A percentile compares a stretch with the other conserved stretches of the same genome.
Conservation (phyloP, 1,140 invertebrate species). For the Drosophila pseudoobscura region DNA sequence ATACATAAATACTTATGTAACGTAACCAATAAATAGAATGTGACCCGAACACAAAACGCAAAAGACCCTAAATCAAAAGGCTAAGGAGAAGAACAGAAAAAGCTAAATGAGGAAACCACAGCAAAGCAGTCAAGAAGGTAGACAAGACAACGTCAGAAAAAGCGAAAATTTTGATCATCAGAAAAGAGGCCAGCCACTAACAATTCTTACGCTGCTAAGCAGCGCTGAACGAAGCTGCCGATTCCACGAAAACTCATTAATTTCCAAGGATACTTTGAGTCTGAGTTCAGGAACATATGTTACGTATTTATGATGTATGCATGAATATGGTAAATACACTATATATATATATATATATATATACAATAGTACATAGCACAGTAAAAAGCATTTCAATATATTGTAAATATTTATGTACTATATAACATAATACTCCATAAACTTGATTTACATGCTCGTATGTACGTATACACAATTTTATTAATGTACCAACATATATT, state of each 20-base stretch:
- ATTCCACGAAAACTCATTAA: slow-evolving; percentile 72
- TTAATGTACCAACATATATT: neutral
- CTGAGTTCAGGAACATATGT: slow-evolving; percentile 2
- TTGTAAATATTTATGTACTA: neutral
- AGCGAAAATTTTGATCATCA: slow-evolving; percentile 28
- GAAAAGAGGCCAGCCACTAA: slow-evolving; percentile 1
- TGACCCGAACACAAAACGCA: slow-evolving; percentile 14
- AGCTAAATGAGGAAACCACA: slow-evolving; percentile 24
- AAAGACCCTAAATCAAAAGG: slow-evolving; percentile 38
- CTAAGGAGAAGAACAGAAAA: slow-evolving; percentile 18
- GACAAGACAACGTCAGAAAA: slow-evolving; percentile 16
- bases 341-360: too few species aligned
- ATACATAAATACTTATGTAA: neutral
- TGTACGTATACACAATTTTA: neutral
- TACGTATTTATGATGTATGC: slow-evolving; percentile 5
- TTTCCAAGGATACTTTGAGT: slow-evolving; percentile 61
- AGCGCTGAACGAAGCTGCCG: slow-evolving; percentile 22
- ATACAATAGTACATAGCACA: too few species aligned
- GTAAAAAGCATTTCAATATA: too few species aligned
- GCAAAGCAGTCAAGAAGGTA: slow-evolving; percentile 28
- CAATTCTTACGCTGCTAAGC: neutral
- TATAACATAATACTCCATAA: neutral
- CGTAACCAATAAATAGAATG: slow-evolving; percentile 1
- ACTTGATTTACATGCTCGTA: too few species aligned
- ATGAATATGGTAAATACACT: too few species aligned